Evolutionary conservation across 2,888 invertebrate species (phyloP).

Genomic region (Eupithecia dodoneata): DNA sequence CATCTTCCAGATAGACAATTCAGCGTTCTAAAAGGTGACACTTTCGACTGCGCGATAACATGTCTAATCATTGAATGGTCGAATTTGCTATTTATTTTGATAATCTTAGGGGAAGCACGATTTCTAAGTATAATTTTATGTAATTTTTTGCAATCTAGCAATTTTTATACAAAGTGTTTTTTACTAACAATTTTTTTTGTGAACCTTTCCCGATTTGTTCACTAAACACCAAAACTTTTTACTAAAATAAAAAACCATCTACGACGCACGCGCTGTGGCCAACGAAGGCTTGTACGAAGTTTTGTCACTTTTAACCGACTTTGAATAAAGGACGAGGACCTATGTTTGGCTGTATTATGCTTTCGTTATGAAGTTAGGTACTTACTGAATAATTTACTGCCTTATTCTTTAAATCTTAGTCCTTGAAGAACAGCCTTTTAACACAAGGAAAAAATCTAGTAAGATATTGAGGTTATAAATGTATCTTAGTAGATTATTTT

Average conservation of each 20-base stretch:
- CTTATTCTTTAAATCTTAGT: background rate
- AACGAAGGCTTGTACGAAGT: constrained; percentile 43
- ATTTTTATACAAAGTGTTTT: constrained; percentile 9
- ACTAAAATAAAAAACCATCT: constrained; percentile 71
- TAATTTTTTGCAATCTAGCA: background rate
- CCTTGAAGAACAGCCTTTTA: background rate
- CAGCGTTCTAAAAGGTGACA: background rate
- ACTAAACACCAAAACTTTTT: constrained; percentile 70
- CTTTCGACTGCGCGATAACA: background rate
- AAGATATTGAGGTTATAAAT: background rate
- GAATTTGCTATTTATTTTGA: too few relatives aligned
- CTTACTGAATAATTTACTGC: background rate
- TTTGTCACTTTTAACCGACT: constrained; percentile 31
- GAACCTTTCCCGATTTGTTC: constrained; percentile 5
- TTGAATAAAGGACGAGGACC: too few relatives aligned
- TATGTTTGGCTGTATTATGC: too few relatives aligned
- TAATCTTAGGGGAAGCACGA: too few relatives aligned
- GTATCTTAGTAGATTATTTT: background rate
- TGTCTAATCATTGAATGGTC: too few relatives aligned
- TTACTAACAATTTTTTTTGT: background rate
- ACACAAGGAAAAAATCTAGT: background rate
- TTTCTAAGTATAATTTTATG: too few relatives aligned
- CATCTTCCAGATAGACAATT: background rate
- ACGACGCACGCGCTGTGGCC: constrained; percentile 55
- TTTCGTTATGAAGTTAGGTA: too few relatives aligned